These are phyloP conservation scores for Lepidotrigona ventralis DNA, from an alignment of 1,140 invertebrate genomes.

Conservation along the genomic window DNA sequence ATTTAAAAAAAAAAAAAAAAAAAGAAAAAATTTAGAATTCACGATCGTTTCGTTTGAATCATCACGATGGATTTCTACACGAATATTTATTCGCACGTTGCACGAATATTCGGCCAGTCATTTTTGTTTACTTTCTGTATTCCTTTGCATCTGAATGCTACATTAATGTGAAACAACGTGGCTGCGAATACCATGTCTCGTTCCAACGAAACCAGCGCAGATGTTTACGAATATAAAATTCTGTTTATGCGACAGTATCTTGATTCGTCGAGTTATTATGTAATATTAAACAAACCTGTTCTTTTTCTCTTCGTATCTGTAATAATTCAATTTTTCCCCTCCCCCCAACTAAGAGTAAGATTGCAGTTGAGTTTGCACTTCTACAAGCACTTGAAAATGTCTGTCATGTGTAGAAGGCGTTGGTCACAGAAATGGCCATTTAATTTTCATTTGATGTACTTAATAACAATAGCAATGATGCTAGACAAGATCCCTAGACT, in stretches of 20 bases:
- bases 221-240: neutral
- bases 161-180: neutral
- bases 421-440: too few species aligned
- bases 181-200: too few species aligned
- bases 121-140: neutral
- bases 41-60: neutral
- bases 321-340: constrained; percentile 17
- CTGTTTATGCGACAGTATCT: neutral
- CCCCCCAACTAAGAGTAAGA: constrained; percentile 32
- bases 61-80: neutral
- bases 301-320: neutral
- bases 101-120: too few species aligned
- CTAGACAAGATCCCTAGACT: neutral
- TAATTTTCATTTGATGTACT: neutral
- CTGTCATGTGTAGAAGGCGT: too few species aligned
- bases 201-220: neutral
- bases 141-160: neutral
- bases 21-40: neutral
- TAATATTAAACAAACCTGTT: constrained; percentile 37
- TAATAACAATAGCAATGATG: too few species aligned
- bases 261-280: neutral
- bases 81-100: too few species aligned
- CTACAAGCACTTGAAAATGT: too few species aligned
- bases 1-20: neutral
- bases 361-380: too few species aligned